Evolutionary conservation across 2,888 invertebrate genomes (phyloP).

Genomic region (Aromia moschata): DNA sequence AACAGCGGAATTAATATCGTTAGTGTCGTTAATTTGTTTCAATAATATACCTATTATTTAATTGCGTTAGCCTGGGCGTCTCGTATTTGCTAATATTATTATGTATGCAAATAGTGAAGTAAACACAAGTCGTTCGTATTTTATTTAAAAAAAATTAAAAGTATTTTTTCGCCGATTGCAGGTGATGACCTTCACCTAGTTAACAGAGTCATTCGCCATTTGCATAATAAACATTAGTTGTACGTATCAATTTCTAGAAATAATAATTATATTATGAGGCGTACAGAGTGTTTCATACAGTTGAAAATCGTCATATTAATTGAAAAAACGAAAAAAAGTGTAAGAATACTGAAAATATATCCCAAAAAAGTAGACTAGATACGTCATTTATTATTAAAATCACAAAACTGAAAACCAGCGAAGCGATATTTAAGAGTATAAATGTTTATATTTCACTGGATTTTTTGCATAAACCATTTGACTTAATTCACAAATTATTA

Average conservation of each 20-base stretch:
- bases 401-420: too few relatives aligned
- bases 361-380: too few relatives aligned
- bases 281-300: background rate
- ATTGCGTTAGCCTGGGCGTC: background rate
- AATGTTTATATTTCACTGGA: too few relatives aligned
- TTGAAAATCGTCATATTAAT: constrained; percentile 1
- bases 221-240: constrained; percentile 22
- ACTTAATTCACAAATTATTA: too few relatives aligned
- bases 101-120: constrained; percentile 26
- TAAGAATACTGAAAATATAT: too few relatives aligned
- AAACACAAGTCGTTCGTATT: constrained; percentile 32
- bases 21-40: too few relatives aligned
- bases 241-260: constrained; percentile 14
- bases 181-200: constrained; percentile 34
- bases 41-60: constrained; percentile 4
- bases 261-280: background rate
- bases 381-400: too few relatives aligned
- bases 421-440: too few relatives aligned
- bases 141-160: constrained; percentile 35
- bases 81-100: constrained; percentile 5
- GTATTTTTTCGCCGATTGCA: constrained; percentile 33
- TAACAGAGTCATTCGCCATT: constrained; percentile 27
- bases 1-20: background rate
- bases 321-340: too few relatives aligned
- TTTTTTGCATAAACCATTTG: too few relatives aligned